Evolutionary conservation across 2,888 invertebrate species (phyloP).

Genomic region (Epinotia bilunana): DNA sequence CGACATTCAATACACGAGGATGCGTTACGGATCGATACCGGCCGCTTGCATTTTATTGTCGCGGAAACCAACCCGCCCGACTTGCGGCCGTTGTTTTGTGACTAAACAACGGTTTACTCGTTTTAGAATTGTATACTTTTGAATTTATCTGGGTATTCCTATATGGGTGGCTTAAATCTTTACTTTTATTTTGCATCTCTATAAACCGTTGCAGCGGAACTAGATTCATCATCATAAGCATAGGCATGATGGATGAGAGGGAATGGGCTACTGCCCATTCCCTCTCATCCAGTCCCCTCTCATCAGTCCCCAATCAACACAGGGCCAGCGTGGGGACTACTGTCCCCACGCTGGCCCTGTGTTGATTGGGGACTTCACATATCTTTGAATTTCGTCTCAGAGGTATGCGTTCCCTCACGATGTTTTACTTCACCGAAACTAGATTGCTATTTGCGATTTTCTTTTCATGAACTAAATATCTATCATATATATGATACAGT

Average conservation of each 20-base stretch:
- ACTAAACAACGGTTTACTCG: slow-evolving; percentile 27
- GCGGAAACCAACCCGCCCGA: slow-evolving; percentile 34
- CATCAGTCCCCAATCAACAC: too few species aligned
- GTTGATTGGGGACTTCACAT: too few species aligned
- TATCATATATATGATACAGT: not conserved
- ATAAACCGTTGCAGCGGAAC: not conserved
- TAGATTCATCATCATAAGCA: too few species aligned
- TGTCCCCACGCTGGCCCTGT: too few species aligned
- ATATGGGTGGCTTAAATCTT: not conserved
- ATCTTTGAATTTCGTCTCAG: too few species aligned
- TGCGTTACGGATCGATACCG: slow-evolving; percentile 36
- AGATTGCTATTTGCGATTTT: not conserved
- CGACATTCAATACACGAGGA: slow-evolving; percentile 24
- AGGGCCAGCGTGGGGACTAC: too few species aligned
- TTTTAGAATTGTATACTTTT: slow-evolving; percentile 12
- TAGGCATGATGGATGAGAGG: too few species aligned
- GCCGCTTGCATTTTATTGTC: slow-evolving; percentile 40
- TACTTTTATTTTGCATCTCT: not conserved
- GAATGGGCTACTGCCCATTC: too few species aligned
- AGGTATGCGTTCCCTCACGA: too few species aligned
- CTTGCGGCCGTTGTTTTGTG: slow-evolving; percentile 20
- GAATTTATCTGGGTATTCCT: not conserved
- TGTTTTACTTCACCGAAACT: too few species aligned
- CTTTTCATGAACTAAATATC: not conserved
- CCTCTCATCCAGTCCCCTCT: too few species aligned